These are phyloP conservation scores for Leucopsar rothschildi DNA, from an alignment of 2,113 vertebrate species.

Conservation along the genomic window DNA sequence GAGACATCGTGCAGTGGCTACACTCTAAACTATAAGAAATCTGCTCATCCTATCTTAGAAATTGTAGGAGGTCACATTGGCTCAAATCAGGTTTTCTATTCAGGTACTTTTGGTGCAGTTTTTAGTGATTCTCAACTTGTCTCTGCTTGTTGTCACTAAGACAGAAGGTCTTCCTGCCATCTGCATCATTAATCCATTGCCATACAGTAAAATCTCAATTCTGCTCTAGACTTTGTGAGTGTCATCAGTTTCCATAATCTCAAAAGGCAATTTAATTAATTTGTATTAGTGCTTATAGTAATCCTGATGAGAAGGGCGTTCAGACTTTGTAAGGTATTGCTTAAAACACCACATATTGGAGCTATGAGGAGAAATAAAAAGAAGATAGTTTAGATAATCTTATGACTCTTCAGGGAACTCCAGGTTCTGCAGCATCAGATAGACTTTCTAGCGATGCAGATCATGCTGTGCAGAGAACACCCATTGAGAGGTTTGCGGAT, in stretches of 20 bases:
- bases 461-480: neutral
- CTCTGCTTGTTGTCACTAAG: neutral
- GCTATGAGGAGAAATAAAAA: neutral
- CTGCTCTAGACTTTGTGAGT: neutral
- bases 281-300: neutral
- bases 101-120: neutral
- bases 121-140: neutral
- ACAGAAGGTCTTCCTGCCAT: neutral
- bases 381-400: neutral
- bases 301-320: neutral
- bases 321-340: neutral
- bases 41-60: neutral
- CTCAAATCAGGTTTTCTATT: neutral
- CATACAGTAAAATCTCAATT: neutral
- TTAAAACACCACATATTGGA: neutral
- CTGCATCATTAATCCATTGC: neutral
- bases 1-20: neutral
- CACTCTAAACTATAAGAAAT: neutral
- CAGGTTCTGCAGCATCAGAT: neutral
- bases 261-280: neutral
- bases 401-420: neutral
- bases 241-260: neutral
- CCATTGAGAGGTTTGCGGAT: neutral
- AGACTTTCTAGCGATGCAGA: neutral
- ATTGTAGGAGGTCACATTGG: neutral